Evolutionary conservation across 2,888 invertebrate species (phyloP), one percentile per base, ranked within the genome.

Genomic region (Epiblema foenella): DNA sequence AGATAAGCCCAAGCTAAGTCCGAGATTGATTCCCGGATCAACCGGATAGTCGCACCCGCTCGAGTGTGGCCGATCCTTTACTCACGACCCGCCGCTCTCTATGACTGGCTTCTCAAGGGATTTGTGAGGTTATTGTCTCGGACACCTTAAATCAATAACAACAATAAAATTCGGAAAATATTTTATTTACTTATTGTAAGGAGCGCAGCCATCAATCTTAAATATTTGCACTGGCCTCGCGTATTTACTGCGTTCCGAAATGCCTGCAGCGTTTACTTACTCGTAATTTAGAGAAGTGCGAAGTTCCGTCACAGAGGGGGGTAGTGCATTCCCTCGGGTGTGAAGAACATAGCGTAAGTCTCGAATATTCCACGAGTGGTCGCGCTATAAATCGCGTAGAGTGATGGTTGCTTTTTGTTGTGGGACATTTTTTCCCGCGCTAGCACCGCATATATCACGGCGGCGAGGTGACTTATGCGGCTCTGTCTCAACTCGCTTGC

Each of bases 381-480:
- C 87, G 82, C 85, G 86, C 87, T 86, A 93, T 93, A 93, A 93
- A 92, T 93, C 87, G 81, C 82, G 77, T 77, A 83, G 91, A 91
- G 89, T 92, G 93, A 93, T 91, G 90, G 85, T 84, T 77, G 82
- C 83, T 91, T 93, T 92, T 90, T 90, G 88, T 86, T 83, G 83
- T 78, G 85, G 88, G 92, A 92, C 92, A 93, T 92, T 93, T 93
- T 92, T 93, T 93, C 92, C 91, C 91, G 92, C 92, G 90, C 91
- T 90, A 89, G 89, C 84, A 79, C 79, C 82, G 81, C 88, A 91
- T 93, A 89, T 91, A 92, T 93, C 92, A 92, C 89, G 78, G 76
- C 77, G 77, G 73, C 79, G 74, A 82, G 83, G 89, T 89, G 89
- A 90, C 90, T 90, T 90, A 89, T 89, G 88, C 85, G 82, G 80